Conservation (phyloP, 2,113 vertebrate genomes). For the Callopanchax toddi region DNA sequence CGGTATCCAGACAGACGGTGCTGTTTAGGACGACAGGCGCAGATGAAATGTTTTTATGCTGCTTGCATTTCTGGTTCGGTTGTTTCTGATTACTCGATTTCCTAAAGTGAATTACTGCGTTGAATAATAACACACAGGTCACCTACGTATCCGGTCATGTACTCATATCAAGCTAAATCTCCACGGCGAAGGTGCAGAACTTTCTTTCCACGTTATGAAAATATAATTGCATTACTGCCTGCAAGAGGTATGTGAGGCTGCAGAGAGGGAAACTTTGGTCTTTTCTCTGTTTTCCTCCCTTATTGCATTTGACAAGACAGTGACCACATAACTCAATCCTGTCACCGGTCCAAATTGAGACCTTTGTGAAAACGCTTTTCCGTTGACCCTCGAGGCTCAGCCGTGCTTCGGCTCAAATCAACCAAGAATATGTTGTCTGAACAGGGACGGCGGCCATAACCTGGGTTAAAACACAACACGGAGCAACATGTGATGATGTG, state of each 20-base stretch:
- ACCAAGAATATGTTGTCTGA: constrained; percentile 18
- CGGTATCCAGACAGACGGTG: constrained; percentile 41
- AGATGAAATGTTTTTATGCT: constrained; percentile 49
- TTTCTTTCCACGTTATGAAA: constrained; percentile 38
- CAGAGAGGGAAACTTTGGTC: constrained; percentile 36
- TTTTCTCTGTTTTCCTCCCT: constrained; percentile 53
- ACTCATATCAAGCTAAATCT: constrained; percentile 18
- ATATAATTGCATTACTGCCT: constrained; percentile 42
- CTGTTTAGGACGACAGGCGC: constrained; percentile 36
- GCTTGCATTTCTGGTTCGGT: constrained; percentile 11
- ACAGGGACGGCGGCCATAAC: constrained; percentile 22
- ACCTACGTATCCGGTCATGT: background rate
- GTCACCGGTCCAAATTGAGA: constrained; percentile 67
- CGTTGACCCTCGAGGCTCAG: constrained; percentile 54
- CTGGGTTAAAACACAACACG: constrained; percentile 9
- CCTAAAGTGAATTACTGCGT: constrained; percentile 1
- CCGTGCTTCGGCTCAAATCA: constrained; percentile 27
- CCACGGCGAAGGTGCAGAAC: constrained; percentile 19
- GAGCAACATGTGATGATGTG: constrained; percentile 8
- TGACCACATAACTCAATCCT: constrained; percentile 74
- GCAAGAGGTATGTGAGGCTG: constrained; percentile 38
- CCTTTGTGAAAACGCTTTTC: constrained; percentile 47
- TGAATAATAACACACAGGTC: constrained; percentile 2
- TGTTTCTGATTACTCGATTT: constrained; percentile 22
- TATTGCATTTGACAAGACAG: constrained; percentile 76